Conservation (phyloP, 1,140 invertebrate species). For the Coenobita brevimanus region DNA sequence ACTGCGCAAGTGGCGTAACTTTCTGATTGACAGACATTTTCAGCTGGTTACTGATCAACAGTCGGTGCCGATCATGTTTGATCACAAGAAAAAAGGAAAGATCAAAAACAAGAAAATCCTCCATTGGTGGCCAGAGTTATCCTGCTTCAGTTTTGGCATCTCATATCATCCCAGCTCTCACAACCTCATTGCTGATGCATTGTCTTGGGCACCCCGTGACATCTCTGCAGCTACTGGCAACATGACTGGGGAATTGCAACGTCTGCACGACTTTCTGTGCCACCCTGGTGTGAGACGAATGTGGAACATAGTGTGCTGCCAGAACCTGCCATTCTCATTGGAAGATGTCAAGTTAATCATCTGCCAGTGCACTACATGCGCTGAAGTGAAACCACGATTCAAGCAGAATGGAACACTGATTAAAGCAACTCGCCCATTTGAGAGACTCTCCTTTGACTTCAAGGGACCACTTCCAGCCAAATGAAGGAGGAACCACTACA, state of each 20-base stretch:
- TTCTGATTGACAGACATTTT: constrained; percentile 33
- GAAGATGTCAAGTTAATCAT: constrained; percentile 63
- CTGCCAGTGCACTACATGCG: not conserved
- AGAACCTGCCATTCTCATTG: constrained; percentile 68
- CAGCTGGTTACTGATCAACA: constrained; percentile 21
- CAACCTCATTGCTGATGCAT: not conserved
- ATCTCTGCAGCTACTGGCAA: too few relatives aligned
- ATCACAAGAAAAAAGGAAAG: constrained; percentile 39
- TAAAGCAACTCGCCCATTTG: constrained; percentile 69
- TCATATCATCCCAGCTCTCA: not conserved
- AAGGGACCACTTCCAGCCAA: constrained; percentile 70
- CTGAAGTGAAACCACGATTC: constrained; percentile 68
- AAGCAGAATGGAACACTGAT: constrained; percentile 57
- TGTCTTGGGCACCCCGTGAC: not conserved
- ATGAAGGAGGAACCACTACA: constrained; percentile 67
- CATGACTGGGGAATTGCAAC: not conserved
- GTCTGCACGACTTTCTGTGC: constrained; percentile 64
- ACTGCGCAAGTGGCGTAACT: not conserved
- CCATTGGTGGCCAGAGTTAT: not conserved
- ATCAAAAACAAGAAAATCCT: constrained; percentile 29
- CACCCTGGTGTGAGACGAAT: constrained; percentile 70
- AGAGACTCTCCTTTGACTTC: constrained; percentile 70
- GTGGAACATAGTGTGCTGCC: constrained; percentile 59
- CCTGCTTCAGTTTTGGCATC: constrained; percentile 11
- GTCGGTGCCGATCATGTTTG: constrained; percentile 23